These are phyloP conservation scores for Triplophysa siluroides DNA, from an alignment of 2,113 vertebrate genomes.

Conservation along the genomic window DNA sequence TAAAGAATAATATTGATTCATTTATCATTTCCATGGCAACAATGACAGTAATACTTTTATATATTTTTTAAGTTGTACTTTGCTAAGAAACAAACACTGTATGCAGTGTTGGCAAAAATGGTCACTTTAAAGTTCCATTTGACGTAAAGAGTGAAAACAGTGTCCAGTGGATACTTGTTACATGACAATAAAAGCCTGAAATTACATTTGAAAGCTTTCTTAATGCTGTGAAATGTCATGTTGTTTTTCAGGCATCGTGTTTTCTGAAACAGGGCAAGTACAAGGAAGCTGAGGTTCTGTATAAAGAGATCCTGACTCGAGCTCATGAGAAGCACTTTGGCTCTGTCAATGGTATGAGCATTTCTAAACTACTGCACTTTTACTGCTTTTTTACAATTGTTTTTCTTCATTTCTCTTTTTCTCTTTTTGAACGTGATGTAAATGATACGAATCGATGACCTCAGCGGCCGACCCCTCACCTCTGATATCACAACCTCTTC, in stretches of 20 bases:
- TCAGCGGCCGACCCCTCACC: neutral
- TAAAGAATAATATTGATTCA: no score
- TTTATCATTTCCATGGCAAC: no score
- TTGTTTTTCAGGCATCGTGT: constrained; percentile 78
- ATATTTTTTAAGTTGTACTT: no score
- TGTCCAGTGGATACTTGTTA: no score
- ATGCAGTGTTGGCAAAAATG: no score
- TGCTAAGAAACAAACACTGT: no score
- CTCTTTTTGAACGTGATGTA: neutral
- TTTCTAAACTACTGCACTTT: constrained; percentile 9
- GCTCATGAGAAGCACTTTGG: constrained; percentile 89
- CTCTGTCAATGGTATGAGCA: constrained; percentile 78
- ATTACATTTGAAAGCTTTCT: no score
- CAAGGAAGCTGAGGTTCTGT: constrained; percentile 82
- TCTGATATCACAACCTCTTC: neutral
- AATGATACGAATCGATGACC: neutral
- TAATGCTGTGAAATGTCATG: neutral
- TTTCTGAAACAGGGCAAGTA: constrained; percentile 90
- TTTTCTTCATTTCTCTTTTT: neutral
- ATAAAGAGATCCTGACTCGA: constrained; percentile 86
- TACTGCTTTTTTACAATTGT: neutral
- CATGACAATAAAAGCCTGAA: no score
- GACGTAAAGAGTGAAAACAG: no score
- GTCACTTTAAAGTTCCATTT: no score
- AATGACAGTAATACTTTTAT: no score